Evolutionary conservation across 2,797 vertebrate genomes (phyloP).

Genomic region (Alosa sapidissima): DNA sequence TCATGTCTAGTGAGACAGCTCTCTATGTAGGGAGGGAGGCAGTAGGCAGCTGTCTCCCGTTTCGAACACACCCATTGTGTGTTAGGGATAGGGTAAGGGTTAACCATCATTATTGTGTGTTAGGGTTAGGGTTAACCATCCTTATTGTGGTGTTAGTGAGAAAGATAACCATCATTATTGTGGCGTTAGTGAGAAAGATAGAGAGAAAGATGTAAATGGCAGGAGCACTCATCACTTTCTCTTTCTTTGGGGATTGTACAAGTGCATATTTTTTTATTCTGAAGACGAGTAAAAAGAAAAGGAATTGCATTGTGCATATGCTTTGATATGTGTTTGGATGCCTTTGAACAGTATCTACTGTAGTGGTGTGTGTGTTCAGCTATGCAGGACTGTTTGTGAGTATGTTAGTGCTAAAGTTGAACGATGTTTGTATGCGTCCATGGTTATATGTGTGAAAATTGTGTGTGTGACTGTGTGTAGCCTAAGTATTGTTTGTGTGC

Average conservation of each 20-base stretch:
- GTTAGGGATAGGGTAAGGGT: too few species aligned
- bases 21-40: too few species aligned
- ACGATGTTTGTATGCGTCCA: constrained; percentile 10
- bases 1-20: too few species aligned
- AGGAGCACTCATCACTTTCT: background rate
- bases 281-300: background rate
- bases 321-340: constrained; percentile 31
- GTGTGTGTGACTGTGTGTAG: background rate
- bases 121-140: too few species aligned
- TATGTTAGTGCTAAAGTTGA: background rate
- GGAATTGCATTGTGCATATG: constrained; percentile 29
- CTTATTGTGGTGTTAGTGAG: background rate
- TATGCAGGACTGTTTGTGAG: background rate
- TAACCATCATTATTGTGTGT: too few species aligned
- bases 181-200: background rate
- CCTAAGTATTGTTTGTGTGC: background rate
- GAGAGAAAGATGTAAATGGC: background rate
- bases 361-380: background rate
- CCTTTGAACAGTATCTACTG: background rate
- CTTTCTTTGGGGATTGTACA: background rate
- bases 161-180: background rate
- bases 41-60: too few species aligned
- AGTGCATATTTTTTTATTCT: too few species aligned
- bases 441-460: constrained; percentile 21
- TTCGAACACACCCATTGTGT: too few species aligned